Percentiles rank a stretch among this genome's conserved stretches.
Conservation (phyloP, 2,888 invertebrate genomes). For the Punctoribates punctum region DNA sequence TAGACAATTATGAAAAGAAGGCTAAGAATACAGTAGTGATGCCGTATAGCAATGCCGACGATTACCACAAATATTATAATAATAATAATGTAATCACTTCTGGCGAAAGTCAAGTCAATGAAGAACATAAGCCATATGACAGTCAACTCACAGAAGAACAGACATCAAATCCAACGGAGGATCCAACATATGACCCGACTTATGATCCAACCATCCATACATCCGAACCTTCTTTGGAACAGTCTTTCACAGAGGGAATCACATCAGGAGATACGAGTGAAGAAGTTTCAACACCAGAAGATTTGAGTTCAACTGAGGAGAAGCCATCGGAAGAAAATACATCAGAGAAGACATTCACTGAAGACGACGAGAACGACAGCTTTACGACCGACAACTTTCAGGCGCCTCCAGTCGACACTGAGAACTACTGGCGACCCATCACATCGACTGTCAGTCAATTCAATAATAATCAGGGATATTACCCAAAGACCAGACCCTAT, state of each 20-base stretch:
- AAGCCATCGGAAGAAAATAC: neutral
- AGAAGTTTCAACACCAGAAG: no score
- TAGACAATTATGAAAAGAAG: neutral
- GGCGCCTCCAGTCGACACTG: neutral
- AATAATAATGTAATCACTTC: neutral
- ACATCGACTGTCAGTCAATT: neutral
- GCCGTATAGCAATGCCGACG: no score
- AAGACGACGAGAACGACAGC: neutral
- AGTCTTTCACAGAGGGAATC: no score
- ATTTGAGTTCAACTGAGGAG: neutral
- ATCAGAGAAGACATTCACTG: neutral
- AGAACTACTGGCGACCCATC: constrained; percentile 11
- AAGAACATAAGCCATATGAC: neutral
- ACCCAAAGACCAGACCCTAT: neutral
- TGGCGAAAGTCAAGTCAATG: neutral
- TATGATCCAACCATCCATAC: no score
- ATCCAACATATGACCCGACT: no score
- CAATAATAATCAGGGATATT: neutral
- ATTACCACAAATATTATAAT: constrained; percentile 8
- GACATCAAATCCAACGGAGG: neutral
- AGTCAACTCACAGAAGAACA: neutral
- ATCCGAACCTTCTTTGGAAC: no score
- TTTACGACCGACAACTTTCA: neutral
- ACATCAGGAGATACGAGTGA: no score
- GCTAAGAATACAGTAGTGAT: neutral